Evolutionary conservation across 2,888 invertebrate species (phyloP).

Genomic region (Lobophora halterata): DNA sequence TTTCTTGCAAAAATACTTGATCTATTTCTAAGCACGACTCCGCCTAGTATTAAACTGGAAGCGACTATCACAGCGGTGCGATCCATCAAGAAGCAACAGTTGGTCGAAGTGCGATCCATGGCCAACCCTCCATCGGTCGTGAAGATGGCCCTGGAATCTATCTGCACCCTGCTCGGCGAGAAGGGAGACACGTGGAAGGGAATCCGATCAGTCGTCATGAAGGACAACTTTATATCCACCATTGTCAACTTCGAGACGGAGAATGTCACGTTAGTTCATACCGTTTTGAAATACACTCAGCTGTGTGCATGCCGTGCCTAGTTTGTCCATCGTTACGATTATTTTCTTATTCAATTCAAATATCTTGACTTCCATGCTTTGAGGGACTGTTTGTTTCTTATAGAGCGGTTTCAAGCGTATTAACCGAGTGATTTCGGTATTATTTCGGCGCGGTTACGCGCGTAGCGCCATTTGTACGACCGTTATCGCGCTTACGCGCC

Average conservation of each 20-base stretch:
- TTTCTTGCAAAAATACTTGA: neutral
- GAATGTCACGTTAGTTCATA: constrained; percentile 91
- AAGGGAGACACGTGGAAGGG: constrained; percentile 96
- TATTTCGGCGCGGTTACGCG: no score
- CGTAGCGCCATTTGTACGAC: no score
- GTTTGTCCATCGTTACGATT: no score
- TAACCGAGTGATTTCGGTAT: no score
- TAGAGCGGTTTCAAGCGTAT: no score
- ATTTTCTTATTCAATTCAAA: no score
- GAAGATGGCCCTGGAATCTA: constrained; percentile 96
- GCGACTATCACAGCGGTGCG: constrained; percentile 87
- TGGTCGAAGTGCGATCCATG: constrained; percentile 97
- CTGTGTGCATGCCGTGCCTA: constrained; percentile 15
- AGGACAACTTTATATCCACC: constrained; percentile 96
- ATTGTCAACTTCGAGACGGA: constrained; percentile 97
- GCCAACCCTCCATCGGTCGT: constrained; percentile 96
- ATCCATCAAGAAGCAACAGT: constrained; percentile 97
- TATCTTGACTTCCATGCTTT: no score
- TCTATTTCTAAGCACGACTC: constrained; percentile 16
- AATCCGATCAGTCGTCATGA: constrained; percentile 93
- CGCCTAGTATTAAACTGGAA: constrained; percentile 49
- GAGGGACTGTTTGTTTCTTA: no score
- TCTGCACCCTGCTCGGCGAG: constrained; percentile 95
- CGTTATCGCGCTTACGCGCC: no score
- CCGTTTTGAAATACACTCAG: constrained; percentile 10